Base-by-base conservation (phyloP, 92 coral and sea anemone genomes). In the Muricea muricata region DNA sequence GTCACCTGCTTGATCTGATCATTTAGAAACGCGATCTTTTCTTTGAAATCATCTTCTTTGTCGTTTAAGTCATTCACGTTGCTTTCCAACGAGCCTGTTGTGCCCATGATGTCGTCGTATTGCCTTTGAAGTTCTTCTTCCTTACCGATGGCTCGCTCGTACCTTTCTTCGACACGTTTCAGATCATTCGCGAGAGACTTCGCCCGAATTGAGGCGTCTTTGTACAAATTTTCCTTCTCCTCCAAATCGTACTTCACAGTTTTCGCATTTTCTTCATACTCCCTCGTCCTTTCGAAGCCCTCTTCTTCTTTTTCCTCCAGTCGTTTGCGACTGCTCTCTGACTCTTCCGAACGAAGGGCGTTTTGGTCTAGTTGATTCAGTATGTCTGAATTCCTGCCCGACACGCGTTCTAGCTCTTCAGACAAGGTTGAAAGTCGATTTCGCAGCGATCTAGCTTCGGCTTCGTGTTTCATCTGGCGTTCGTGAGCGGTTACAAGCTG, bases 1-100 rank as follows among this genome's bases (percentile, higher is more conserved):
- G 82, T 77, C 15, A 77, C 48, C 32, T 54, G 67, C 68, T 77
- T 77, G 2, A 77, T 30, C 56, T 77, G 82, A 77, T 77, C 82
- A 23, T 52, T 52, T 23, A 77, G 82, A 33, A 31, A 54, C 40
- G 46, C 18, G 42, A 77, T 77, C 82, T 57, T 77, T n/a, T 77
- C 58, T 26, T 77, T 54, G 42, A 6, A 54, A 50, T 57, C 82
- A 24, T 77, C 82, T 50, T 77, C 69, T 42, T 55, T 77, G 33
- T 77, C 82, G 29, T 54, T 18, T n/a, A 30, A 57, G 28, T 24
- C 69, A n/a, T 77, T 77, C 26, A 77, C 82, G 45, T 18, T 26
- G 56, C 56, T 77, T 56, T 77, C 82, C 26, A 25, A 40, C 30
- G 26, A 29, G n/a, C 33, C 34, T 10, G 69, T 57, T 5, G 40